phyloP scores from a whole-genome alignment of 2,888 invertebrate genomes.

The Netelia virgata region DNA sequence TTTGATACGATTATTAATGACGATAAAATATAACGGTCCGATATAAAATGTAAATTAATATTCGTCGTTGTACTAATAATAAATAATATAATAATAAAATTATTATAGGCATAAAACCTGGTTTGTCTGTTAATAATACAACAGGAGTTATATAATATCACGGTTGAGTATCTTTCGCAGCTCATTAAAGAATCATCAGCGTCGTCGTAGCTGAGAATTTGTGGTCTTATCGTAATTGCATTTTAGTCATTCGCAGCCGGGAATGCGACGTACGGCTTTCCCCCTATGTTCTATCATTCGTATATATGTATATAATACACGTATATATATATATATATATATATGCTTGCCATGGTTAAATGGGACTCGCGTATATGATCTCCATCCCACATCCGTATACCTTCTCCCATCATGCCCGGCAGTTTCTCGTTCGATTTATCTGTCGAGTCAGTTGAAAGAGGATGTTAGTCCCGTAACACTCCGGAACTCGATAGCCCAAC shows the following conservation, averaged over 20 bases:
- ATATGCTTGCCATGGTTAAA: not conserved
- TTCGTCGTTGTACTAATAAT: too few relatives aligned
- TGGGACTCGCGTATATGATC: not conserved
- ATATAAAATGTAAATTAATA: too few relatives aligned
- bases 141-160: not conserved
- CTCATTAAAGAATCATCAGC: conserved; percentile 21
- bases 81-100: too few relatives aligned
- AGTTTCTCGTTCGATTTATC: conserved; percentile 54
- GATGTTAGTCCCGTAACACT: conserved; percentile 31
- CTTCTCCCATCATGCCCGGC: not conserved
- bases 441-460: conserved; percentile 50
- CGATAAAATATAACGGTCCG: too few relatives aligned
- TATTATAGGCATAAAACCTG: too few relatives aligned
- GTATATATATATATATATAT: not conserved
- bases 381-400: conserved; percentile 21
- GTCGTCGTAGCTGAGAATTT: not conserved
- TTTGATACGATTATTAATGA: too few relatives aligned
- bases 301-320: not conserved
- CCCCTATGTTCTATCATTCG: not conserved
- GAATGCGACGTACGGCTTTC: not conserved
- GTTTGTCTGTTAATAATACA: too few relatives aligned
- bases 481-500: conserved; percentile 18
- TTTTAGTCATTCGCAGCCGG: too few relatives aligned
- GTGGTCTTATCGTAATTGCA: not conserved
- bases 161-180: conserved; percentile 9